phyloP scores from a whole-genome alignment of 2,113 vertebrate species.

The Eubucco bourcierii region DNA sequence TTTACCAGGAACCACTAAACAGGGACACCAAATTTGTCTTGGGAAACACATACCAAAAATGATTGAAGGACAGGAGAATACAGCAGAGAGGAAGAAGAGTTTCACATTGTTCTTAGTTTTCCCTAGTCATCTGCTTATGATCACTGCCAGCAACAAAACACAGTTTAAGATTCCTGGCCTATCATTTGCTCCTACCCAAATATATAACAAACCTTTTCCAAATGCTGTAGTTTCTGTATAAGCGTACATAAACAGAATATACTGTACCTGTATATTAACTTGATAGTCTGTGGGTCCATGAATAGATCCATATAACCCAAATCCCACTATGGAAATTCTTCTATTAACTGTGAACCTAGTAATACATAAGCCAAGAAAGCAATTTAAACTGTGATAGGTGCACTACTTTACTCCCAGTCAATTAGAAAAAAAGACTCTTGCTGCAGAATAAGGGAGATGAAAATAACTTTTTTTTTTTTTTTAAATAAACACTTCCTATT shows the following conservation, averaged over 20 bases:
- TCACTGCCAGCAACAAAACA: not conserved
- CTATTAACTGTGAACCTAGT: constrained; percentile 91
- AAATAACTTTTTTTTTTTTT: not conserved
- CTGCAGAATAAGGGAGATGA: not conserved
- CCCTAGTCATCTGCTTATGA: not conserved
- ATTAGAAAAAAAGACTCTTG: not conserved
- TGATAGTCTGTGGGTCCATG: constrained; percentile 95
- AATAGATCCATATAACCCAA: constrained; percentile 95
- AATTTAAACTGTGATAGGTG: not conserved
- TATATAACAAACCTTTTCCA: not conserved
- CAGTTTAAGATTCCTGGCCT: not conserved
- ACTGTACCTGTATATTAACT: constrained; percentile 93
- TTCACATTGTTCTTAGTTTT: not conserved
- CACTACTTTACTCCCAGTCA: not conserved
- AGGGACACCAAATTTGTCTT: not conserved
- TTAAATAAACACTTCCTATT: not conserved
- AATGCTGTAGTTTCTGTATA: not conserved
- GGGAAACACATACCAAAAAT: not conserved
- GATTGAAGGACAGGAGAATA: not conserved
- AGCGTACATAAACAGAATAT: not conserved
- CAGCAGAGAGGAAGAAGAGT: not conserved
- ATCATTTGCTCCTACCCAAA: not conserved
- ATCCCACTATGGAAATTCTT: constrained; percentile 93
- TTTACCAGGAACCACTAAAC: not conserved
- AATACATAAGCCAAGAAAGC: not conserved